Evolutionary conservation across 2,888 invertebrate species (phyloP), one percentile per base, ranked within the genome.

Genomic region (Epinotia ramella): DNA sequence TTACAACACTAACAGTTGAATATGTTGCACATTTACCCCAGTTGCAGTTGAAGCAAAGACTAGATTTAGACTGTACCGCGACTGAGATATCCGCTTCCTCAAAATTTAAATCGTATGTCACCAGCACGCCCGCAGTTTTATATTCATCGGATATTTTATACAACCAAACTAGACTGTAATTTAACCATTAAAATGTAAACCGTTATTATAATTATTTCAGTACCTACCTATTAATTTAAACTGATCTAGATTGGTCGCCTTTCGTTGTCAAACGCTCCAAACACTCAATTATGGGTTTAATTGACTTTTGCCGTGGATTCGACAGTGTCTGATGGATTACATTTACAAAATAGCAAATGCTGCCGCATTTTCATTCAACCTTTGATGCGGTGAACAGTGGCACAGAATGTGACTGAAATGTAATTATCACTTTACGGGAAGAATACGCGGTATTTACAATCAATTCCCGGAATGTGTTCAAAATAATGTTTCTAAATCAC

Each of bases 231-330:
- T 20, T 33, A 7, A 53, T 53, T 57, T 67, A 74, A 69, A 74
- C 57, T 13, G 18, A 74, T 74, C 64, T 73, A 53, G 73, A 73
- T 67, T 62, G 65, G 40, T 63, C 44, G 66, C 66, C 24, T 64
- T 69, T 12, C 4, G 44, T 33, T 33, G 33, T 60, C 70, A 69
- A 77, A 78, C 81, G 79, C 80, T 40, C 87, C 83, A 87, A 89
- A 88, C 86, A 88, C 87, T 88, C 90, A 89, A 92, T 92, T 92
- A 90, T 88, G 86, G 89, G 91, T 91, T 91, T 90, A 91, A 91
- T 92, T 91, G 90, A 89, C 84, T 86, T 83, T 84, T 80, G 86
- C 84, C 84, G 86, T 90, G 89, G 85, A 85, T 88, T 87, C 91
- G 91, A 90, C 90, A 85, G 84, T 82, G 83, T 84, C 84, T 80